phyloP scores from a whole-genome alignment of 2,113 vertebrate species.

The Spermophilus dauricus region DNA sequence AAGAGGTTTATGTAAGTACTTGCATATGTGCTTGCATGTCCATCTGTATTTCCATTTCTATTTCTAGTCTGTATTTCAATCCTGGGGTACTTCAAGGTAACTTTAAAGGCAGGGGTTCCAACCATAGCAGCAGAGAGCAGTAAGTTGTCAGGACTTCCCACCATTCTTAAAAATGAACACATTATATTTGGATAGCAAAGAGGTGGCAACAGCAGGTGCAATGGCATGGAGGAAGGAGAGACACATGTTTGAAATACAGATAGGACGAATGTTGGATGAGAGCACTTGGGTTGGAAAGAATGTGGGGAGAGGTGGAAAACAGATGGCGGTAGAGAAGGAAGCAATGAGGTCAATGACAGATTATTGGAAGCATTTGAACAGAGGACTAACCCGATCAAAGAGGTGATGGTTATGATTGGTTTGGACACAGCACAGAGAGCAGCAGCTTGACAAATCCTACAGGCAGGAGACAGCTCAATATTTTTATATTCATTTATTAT shows the following conservation, averaged over 20 bases:
- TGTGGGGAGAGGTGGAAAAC: background rate
- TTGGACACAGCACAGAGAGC: background rate
- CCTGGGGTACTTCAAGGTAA: background rate
- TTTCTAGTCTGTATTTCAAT: background rate
- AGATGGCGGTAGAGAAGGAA: background rate
- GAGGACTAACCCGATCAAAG: background rate
- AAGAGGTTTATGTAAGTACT: background rate
- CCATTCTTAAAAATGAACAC: background rate
- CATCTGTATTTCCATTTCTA: background rate
- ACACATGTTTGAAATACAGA: background rate
- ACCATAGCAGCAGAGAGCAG: background rate
- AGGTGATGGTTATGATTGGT: background rate
- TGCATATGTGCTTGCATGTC: background rate
- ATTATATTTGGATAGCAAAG: background rate
- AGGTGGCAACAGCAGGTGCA: background rate
- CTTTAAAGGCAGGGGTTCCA: background rate
- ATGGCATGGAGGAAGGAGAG: accelerated
- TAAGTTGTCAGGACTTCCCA: background rate
- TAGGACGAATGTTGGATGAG: background rate
- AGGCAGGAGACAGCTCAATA: background rate
- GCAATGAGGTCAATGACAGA: background rate
- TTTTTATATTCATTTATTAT: background rate
- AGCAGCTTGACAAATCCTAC: background rate
- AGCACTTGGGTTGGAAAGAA: background rate
- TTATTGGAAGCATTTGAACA: background rate